Evolutionary conservation across 2,888 invertebrate species (phyloP).

Genomic region (Athalia cordata): DNA sequence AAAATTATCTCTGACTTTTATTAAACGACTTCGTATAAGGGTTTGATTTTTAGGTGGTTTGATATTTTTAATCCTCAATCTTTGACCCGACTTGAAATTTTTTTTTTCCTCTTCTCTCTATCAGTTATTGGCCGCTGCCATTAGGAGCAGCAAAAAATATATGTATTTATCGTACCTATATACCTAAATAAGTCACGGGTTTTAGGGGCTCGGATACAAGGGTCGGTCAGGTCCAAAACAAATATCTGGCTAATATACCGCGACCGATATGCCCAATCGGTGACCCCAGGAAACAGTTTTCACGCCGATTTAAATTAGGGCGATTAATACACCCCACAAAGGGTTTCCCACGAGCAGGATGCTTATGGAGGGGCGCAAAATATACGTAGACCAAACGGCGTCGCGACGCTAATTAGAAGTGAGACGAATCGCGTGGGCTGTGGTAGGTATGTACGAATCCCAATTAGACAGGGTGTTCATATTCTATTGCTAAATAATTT

Average conservation of each 20-base stretch:
- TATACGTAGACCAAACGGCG: slow-evolving; percentile 10
- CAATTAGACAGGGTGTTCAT: slow-evolving; percentile 25
- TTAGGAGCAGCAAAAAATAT: too few species aligned
- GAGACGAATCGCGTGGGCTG: slow-evolving; percentile 60
- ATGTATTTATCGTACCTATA: too few species aligned
- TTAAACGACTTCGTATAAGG: too few species aligned
- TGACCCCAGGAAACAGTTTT: slow-evolving; percentile 62
- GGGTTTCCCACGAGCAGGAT: slow-evolving; percentile 69
- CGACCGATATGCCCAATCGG: slow-evolving; percentile 18
- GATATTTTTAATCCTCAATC: too few species aligned
- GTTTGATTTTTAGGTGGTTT: too few species aligned
- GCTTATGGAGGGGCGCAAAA: slow-evolving; percentile 46
- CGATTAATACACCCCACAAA: slow-evolving; percentile 53
- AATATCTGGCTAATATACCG: slow-evolving; percentile 38
- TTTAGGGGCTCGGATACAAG: neutral
- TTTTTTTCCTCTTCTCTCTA: too few species aligned
- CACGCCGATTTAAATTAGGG: slow-evolving; percentile 71
- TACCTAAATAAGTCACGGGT: neutral
- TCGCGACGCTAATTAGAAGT: slow-evolving; percentile 2
- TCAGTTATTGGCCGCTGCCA: too few species aligned
- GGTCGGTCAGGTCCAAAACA: slow-evolving; percentile 19
- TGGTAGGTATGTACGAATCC: neutral
- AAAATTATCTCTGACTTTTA: too few species aligned
- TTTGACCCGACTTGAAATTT: too few species aligned
- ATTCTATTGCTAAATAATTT: slow-evolving; percentile 68